phyloP scores from a whole-genome alignment of 2,113 vertebrate species.

The Chaenocephalus aceratus region DNA sequence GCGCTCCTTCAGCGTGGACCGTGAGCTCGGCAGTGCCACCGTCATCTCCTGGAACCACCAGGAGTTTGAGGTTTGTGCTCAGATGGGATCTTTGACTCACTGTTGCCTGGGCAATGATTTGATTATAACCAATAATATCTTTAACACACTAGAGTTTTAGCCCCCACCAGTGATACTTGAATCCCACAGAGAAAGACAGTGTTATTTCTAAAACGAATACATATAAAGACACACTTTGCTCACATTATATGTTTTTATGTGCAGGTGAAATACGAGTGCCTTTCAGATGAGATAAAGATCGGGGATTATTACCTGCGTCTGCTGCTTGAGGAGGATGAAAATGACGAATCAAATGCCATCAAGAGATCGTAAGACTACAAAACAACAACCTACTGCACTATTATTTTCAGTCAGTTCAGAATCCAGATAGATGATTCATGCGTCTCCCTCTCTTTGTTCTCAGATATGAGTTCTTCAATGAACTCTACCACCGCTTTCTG shows the following conservation, averaged over 20 bases:
- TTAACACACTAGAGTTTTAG: too few species aligned
- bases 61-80: slow-evolving; percentile 93
- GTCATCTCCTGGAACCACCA: slow-evolving; percentile 99
- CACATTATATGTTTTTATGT: not conserved
- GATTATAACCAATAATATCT: not conserved
- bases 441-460: slow-evolving; percentile 9
- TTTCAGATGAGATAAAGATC: slow-evolving; percentile 98
- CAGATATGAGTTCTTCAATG: slow-evolving; percentile 99
- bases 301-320: slow-evolving; percentile 98
- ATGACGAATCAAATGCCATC: slow-evolving; percentile 93
- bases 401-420: not conserved
- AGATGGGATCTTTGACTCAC: not conserved
- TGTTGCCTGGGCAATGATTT: not conserved
- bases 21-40: slow-evolving; percentile 93
- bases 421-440: not conserved
- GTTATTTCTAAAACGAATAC: not conserved
- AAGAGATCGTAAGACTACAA: slow-evolving; percentile 94
- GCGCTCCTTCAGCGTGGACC: slow-evolving; percentile 94
- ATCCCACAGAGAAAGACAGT: not conserved
- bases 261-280: slow-evolving; percentile 98
- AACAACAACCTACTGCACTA: not conserved
- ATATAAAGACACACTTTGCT: not conserved
- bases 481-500: slow-evolving; percentile 98
- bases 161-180: not conserved
- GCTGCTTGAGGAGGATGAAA: slow-evolving; percentile 96